Base-by-base conservation (phyloP, 2,113 vertebrate species). In the Oncorhynchus kisutch region DNA sequence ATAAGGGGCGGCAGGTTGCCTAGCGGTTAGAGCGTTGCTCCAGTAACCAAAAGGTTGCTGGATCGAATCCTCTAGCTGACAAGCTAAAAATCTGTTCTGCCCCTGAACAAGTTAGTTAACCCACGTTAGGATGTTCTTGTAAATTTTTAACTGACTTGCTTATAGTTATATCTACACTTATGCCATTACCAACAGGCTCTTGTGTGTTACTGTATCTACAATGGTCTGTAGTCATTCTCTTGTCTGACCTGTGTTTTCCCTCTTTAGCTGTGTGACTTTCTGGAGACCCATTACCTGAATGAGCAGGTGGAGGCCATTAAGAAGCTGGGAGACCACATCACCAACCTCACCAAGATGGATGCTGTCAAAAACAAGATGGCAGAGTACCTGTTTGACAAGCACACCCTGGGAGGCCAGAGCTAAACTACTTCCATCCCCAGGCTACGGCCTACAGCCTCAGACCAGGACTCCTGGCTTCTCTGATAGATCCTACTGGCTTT, bases 331-430 rank as follows among this genome's bases (percentile, higher is more conserved):
- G 94, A 95, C 86, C 57, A 94, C 59, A 83, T 94, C 85, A 86
- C 90, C 85, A 95, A 94, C 85, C 92, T 96, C 70, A 85, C 81
- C 13, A 90, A 91, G 64, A 92, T 95, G 88, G 93, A 86, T 0
- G 72, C 90, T 64, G 67, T 85, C 8, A 94, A 84, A 5, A 93
- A 95, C 2, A 96, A 95, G 90, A 93, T 98, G 95, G 96, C 97
- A 0, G 97, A 99, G 84, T 99, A 98, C 85, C 94, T 99, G 85
- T 99, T 99, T 51, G 97, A 99, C 93, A 99, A 99, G 95, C 97
- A 97, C 81, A 94, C 97, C 83, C 88, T 99, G 5, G 95, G 92
- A 11, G 60, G 84, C 48, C 84, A 91, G 74, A 94, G 90, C 84
- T 93, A 92, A 93, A 90, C 0, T 16, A 60, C 13, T 25, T 4